phyloP scores from a whole-genome alignment of 2,797 vertebrate species.

The Phalanger gymnotis region DNA sequence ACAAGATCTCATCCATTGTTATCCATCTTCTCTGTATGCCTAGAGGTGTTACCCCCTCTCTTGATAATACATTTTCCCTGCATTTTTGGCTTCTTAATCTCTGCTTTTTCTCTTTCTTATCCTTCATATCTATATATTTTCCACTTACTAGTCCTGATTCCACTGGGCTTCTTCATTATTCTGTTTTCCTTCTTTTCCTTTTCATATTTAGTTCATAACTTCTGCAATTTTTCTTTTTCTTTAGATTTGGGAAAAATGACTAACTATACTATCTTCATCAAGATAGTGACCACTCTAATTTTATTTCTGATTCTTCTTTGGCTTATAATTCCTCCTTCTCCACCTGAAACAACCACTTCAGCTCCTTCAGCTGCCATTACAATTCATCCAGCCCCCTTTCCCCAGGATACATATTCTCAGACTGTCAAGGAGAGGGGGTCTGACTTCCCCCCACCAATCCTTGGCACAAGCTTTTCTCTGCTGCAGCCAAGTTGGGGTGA shows the following conservation, averaged over 20 bases:
- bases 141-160: not conserved
- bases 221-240: not conserved
- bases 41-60: not conserved
- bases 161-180: not conserved
- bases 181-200: not conserved
- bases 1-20: not conserved
- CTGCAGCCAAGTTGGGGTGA: not conserved
- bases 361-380: not conserved
- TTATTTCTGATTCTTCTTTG: not conserved
- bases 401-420: not conserved
- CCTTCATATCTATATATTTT: not conserved
- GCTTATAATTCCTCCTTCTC: not conserved
- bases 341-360: not conserved
- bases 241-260: not conserved
- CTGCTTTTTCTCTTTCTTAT: not conserved
- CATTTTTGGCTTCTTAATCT: not conserved
- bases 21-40: not conserved
- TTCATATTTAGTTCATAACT: not conserved
- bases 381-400: not conserved
- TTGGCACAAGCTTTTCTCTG: not conserved
- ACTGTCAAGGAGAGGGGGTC: not conserved
- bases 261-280: not conserved
- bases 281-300: not conserved
- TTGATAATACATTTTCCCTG: not conserved
- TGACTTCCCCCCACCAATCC: not conserved